phyloP scores from a whole-genome alignment of 2,113 vertebrate genomes.

The Recurvirostra avosetta region DNA sequence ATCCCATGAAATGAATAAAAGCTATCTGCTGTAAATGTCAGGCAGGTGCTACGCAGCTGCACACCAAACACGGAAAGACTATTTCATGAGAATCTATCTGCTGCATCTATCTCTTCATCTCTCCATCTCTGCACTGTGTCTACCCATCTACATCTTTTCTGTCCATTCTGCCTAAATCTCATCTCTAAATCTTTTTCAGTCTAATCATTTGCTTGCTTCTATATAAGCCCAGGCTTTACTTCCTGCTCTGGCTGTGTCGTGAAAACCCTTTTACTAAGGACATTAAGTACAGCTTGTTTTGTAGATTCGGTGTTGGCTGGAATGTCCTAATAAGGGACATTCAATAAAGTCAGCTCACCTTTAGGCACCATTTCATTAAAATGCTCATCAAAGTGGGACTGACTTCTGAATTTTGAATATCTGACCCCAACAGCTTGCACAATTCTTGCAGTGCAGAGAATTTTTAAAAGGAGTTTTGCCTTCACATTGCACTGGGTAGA shows the following conservation, averaged over 20 bases:
- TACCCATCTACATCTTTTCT: conserved; percentile 31
- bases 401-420: not conserved
- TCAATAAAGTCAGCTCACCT: not conserved
- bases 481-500: not conserved
- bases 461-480: not conserved
- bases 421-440: not conserved
- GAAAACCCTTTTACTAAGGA: not conserved
- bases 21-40: conserved; percentile 71
- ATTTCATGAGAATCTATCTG: conserved; percentile 70
- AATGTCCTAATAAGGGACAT: not conserved
- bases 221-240: not conserved
- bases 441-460: not conserved
- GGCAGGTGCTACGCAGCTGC: conserved; percentile 72
- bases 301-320: not conserved
- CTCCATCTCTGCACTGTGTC: conserved; percentile 23
- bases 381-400: not conserved
- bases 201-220: not conserved
- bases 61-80: conserved; percentile 56
- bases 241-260: not conserved
- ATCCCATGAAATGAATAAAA: conserved; percentile 74
- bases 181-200: conserved; percentile 4
- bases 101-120: conserved; percentile 29
- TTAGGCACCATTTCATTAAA: not conserved
- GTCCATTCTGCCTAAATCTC: not conserved
- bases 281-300: not conserved